A percentile compares a stretch with the other conserved stretches of the same genome.
These are phyloP conservation scores for Lepidostoma basale DNA, from an alignment of 1,140 invertebrate species.

Conservation along the genomic window DNA sequence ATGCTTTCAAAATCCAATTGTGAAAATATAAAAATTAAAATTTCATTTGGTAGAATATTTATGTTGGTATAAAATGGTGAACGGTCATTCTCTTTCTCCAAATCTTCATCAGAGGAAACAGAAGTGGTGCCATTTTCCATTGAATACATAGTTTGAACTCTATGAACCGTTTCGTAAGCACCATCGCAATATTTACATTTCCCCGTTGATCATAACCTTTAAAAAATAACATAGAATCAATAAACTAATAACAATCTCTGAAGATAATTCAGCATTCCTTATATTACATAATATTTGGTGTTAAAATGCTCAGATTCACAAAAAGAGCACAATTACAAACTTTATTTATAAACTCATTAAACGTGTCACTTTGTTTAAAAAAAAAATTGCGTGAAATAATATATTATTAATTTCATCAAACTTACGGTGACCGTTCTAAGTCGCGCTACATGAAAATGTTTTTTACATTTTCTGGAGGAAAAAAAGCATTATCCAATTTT, in stretches of 20 bases:
- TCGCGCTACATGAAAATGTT: neutral
- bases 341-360: no score
- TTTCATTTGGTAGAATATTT: slow-evolving; percentile 61
- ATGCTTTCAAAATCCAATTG: slow-evolving; percentile 60
- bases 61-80: slow-evolving; percentile 43
- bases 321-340: no score
- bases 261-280: no score
- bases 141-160: slow-evolving; percentile 8
- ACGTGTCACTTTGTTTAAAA: no score
- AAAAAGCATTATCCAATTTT: neutral
- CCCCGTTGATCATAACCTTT: slow-evolving; percentile 11
- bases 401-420: no score
- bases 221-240: no score
- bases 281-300: no score
- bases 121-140: neutral
- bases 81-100: neutral
- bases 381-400: no score
- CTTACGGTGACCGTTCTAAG: no score
- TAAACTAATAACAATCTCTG: no score
- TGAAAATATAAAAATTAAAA: slow-evolving; percentile 61
- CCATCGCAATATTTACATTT: slow-evolving; percentile 10
- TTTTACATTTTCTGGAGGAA: neutral
- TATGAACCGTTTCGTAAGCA: neutral
- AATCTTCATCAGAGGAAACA: neutral
- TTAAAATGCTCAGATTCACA: no score